Percentiles rank a stretch among this genome's conserved stretches.
Conservation (phyloP, 2,888 invertebrate genomes). For the Hirtodrosophila confusa region DNA sequence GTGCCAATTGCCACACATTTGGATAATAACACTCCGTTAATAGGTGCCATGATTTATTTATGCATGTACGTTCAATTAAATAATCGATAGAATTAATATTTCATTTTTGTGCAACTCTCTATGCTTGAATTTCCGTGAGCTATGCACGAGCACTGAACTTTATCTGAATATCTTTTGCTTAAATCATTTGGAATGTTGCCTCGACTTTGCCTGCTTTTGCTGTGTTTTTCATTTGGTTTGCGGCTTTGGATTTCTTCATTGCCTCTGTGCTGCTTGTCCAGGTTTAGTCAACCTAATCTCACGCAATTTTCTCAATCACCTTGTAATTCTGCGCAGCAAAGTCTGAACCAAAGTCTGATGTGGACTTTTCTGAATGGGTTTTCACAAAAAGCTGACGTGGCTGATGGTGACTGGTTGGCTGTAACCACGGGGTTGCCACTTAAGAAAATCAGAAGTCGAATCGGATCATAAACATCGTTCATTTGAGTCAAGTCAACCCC, state of each 20-base stretch:
- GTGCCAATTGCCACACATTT: conserved; percentile 81
- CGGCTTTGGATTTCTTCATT: conserved; percentile 70
- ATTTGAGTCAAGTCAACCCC: too few species aligned
- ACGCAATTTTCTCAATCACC: conserved; percentile 60
- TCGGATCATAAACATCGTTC: too few species aligned
- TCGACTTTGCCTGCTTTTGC: conserved; percentile 43
- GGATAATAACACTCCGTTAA: conserved; percentile 79
- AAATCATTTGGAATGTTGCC: conserved; percentile 39
- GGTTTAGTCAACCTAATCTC: conserved; percentile 55
- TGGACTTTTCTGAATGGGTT: conserved; percentile 54
- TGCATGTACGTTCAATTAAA: background rate
- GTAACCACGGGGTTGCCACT: too few species aligned
- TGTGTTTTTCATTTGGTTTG: conserved; percentile 49
- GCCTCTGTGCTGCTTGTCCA: conserved; percentile 43
- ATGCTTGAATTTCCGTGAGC: conserved; percentile 31
- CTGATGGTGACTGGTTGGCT: conserved; percentile 33
- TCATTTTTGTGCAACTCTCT: conserved; percentile 43
- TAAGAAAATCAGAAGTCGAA: too few species aligned
- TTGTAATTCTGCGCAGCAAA: conserved; percentile 59
- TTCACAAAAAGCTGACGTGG: conserved; percentile 65
- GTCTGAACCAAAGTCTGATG: conserved; percentile 40
- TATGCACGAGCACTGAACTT: conserved; percentile 45
- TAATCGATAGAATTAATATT: conserved; percentile 33
- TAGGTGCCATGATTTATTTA: conserved; percentile 60
- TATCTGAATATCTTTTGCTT: conserved; percentile 60